Conservation (phyloP, 2,113 vertebrate species). For the sheep (Ovis aries) region ARS-UI_Ramb_v3.0 NC_056054.1:232138001-232138500, state of each 20-base stretch:
- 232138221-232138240: not conserved
- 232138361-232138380: not conserved
- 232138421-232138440: not conserved
- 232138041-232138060: too few species aligned
- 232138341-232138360: slow-evolving; percentile 9
- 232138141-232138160: not conserved
- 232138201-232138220: not conserved
- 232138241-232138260: not conserved
- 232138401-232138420: not conserved
- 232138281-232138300: slow-evolving; percentile 2
- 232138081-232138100: not conserved
- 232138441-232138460: slow-evolving; percentile 4
- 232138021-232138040: not conserved
- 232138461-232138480: not conserved
- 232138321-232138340: not conserved
- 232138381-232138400: slow-evolving; percentile 4
- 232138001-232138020: not conserved
- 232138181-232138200: not conserved
- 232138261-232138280: not conserved
- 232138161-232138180: not conserved
- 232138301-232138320: not conserved
- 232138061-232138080: not conserved
- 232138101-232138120: not conserved
- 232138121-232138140: not conserved
- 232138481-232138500: not conserved